Percentiles rank a stretch among this genome's conserved stretches.
These are phyloP conservation scores for Plebejus anna DNA, from an alignment of 2,888 invertebrate genomes.

Conservation along the genomic window DNA sequence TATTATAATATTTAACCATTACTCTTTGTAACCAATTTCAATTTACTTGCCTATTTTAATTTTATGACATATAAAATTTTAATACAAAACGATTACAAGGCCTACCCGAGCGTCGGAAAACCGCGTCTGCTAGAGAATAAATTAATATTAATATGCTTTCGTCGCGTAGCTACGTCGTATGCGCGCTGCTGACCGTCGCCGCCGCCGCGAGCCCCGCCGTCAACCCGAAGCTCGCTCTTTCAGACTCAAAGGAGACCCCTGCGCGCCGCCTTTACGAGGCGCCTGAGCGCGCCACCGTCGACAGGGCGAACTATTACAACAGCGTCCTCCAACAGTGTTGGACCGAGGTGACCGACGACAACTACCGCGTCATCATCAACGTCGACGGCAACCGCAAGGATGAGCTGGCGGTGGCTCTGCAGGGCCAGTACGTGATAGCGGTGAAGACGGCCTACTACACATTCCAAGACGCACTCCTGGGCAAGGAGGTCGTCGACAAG, in stretches of 20 bases:
- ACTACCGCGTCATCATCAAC: constrained; percentile 64
- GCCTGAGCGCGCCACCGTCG: constrained; percentile 53
- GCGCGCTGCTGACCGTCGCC: constrained; percentile 57
- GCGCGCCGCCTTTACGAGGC: constrained; percentile 35
- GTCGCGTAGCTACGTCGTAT: constrained; percentile 56
- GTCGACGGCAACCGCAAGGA: constrained; percentile 63
- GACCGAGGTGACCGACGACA: constrained; percentile 54
- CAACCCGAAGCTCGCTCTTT: constrained; percentile 35
- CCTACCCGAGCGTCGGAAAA: constrained; percentile 36
- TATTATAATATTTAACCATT: too few species aligned
- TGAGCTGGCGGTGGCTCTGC: constrained; percentile 66
- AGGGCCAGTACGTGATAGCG: constrained; percentile 61
- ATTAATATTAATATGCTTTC: constrained; percentile 57
- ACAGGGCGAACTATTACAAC: constrained; percentile 57
- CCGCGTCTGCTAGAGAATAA: constrained; percentile 43
- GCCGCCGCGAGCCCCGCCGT: constrained; percentile 52
- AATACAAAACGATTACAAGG: neutral
- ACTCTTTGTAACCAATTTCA: neutral
- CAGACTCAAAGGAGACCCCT: constrained; percentile 52
- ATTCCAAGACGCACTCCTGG: constrained; percentile 64
- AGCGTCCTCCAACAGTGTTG: constrained; percentile 67
- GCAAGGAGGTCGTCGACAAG: constrained; percentile 66
- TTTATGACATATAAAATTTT: neutral
- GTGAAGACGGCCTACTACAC: constrained; percentile 62
- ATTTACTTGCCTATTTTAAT: neutral